Evolutionary conservation across 2,888 invertebrate genomes (phyloP).

Genomic region (Ecliptopera silaceata): DNA sequence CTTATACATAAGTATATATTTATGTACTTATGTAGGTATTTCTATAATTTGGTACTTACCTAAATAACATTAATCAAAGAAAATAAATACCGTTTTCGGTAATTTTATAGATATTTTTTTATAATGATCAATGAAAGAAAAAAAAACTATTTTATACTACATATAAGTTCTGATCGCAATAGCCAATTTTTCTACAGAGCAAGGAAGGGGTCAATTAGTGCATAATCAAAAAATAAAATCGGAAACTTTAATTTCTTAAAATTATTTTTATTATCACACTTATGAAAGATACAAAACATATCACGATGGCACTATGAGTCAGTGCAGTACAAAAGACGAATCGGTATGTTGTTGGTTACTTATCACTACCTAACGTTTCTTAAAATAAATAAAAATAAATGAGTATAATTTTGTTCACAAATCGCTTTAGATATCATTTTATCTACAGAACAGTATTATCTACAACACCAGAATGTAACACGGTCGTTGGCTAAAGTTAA

Average conservation of each 20-base stretch:
- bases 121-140: too few species aligned
- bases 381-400: conserved; percentile 46
- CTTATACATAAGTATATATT: too few species aligned
- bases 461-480: neutral
- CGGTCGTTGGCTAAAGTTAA: neutral
- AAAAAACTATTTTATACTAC: too few species aligned
- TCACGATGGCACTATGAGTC: conserved; percentile 82
- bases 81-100: too few species aligned
- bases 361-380: conserved; percentile 28
- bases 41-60: too few species aligned
- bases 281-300: conserved; percentile 81
- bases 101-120: too few species aligned
- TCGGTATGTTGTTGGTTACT: conserved; percentile 34
- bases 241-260: conserved; percentile 61
- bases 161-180: too few species aligned
- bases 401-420: conserved; percentile 40
- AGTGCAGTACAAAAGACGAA: conserved; percentile 71
- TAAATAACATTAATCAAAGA: too few species aligned
- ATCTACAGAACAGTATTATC: neutral
- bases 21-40: too few species aligned
- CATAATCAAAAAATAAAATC: conserved; percentile 46
- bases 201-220: neutral
- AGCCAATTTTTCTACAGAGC: too few species aligned
- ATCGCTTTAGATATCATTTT: neutral
- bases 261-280: conserved; percentile 81